Conservation (phyloP, 2,888 invertebrate species). For the Auanema freiburgensis region DNA sequence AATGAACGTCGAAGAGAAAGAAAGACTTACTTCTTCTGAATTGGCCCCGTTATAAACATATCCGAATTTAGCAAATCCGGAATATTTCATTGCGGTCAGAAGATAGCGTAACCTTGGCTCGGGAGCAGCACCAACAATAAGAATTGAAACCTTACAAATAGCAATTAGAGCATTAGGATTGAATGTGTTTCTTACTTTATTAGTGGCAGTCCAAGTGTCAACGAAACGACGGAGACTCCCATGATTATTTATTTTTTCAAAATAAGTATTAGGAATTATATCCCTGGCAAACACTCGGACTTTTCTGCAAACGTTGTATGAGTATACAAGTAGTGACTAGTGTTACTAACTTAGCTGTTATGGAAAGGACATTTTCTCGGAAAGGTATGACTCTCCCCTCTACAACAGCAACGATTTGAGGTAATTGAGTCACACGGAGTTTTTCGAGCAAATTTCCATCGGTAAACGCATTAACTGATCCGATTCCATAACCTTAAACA, state of each 20-base stretch:
- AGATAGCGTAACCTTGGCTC: slow-evolving; percentile 57
- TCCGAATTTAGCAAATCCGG: slow-evolving; percentile 57
- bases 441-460: slow-evolving; percentile 65
- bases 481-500: slow-evolving; percentile 66
- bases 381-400: slow-evolving; percentile 66
- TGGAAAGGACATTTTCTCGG: slow-evolving; percentile 28
- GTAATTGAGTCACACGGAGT: slow-evolving; percentile 65
- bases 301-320: slow-evolving; percentile 24
- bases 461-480: slow-evolving; percentile 65
- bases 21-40: slow-evolving; percentile 21
- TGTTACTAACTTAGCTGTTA: slow-evolving; percentile 48
- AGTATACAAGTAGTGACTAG: background rate
- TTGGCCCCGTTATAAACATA: slow-evolving; percentile 49
- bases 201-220: slow-evolving; percentile 54
- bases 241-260: slow-evolving; percentile 40
- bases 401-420: slow-evolving; percentile 66
- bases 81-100: slow-evolving; percentile 58
- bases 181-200: slow-evolving; percentile 36
- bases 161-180: background rate
- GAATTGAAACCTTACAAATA: slow-evolving; percentile 45
- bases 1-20: background rate
- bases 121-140: slow-evolving; percentile 51
- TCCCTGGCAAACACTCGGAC: slow-evolving; percentile 65
- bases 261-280: slow-evolving; percentile 62
- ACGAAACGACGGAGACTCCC: slow-evolving; percentile 49